Percentiles rank a stretch among this genome's conserved stretches.
phyloP scores from a whole-genome alignment of 2,797 vertebrate species.

The Hybognathus amarus region DNA sequence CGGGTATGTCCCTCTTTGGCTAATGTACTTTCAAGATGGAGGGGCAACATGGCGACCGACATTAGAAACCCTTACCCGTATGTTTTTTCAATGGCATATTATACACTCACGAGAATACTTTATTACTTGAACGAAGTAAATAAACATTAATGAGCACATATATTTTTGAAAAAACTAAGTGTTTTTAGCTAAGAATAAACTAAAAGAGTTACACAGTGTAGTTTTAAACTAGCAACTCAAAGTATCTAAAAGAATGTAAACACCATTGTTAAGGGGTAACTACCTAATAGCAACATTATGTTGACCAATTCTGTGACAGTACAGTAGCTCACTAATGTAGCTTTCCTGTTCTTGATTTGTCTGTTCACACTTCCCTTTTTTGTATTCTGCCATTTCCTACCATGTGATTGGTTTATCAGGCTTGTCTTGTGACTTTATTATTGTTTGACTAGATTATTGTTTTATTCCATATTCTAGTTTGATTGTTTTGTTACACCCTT shows the following conservation, averaged over 20 bases:
- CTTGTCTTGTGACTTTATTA: neutral
- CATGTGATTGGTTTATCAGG: neutral
- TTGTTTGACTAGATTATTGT: neutral
- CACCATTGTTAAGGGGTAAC: neutral
- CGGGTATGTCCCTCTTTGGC: too few species aligned
- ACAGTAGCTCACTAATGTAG: neutral
- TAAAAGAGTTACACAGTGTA: too few species aligned
- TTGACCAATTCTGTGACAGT: neutral
- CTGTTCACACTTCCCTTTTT: slow-evolving; percentile 7
- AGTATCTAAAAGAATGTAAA: neutral
- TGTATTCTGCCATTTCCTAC: neutral
- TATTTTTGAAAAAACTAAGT: too few species aligned
- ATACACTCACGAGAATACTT: too few species aligned
- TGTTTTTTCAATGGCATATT: too few species aligned
- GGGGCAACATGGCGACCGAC: too few species aligned
- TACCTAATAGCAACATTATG: neutral
- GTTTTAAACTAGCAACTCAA: neutral
- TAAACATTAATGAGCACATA: too few species aligned
- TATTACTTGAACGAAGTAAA: too few species aligned
- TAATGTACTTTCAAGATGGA: too few species aligned
- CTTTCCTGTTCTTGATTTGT: neutral
- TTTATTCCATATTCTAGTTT: neutral
- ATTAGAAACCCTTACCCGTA: too few species aligned
- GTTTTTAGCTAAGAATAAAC: too few species aligned
- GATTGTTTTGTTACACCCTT: neutral